Conservation (phyloP, 2,113 vertebrate species). For the Tachycineta bicolor region DNA sequence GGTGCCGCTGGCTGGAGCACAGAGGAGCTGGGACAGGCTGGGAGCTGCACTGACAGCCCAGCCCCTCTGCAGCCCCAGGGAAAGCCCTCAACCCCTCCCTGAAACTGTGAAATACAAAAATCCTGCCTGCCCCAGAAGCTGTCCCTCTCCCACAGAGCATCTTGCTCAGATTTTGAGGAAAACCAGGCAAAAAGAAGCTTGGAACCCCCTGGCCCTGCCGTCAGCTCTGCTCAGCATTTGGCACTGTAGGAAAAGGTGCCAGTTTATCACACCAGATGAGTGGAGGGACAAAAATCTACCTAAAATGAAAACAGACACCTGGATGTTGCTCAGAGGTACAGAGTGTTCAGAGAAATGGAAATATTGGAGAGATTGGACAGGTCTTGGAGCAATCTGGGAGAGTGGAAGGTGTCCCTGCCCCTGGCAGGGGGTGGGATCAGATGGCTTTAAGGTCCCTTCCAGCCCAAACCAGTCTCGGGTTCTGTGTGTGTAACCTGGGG, state of each 20-base stretch:
- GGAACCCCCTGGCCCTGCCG: background rate
- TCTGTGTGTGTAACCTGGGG: background rate
- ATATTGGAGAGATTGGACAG: accelerated
- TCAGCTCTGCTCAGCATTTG: accelerated
- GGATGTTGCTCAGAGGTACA: background rate
- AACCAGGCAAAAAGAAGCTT: background rate
- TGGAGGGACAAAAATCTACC: background rate
- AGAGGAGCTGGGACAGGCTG: accelerated
- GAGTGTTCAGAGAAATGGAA: background rate
- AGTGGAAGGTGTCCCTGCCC: background rate
- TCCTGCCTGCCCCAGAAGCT: background rate
- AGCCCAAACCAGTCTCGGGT: background rate
- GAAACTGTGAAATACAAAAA: accelerated
- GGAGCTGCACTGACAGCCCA: background rate
- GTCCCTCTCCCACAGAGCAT: background rate
- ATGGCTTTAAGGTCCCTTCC: background rate
- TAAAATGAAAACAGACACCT: background rate
- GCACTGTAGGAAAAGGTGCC: background rate
- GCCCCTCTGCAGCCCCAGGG: background rate
- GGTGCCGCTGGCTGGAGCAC: accelerated
- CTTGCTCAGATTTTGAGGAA: background rate
- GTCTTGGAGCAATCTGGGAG: accelerated
- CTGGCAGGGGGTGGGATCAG: background rate
- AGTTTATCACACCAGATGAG: accelerated
- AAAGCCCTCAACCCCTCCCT: background rate